These are phyloP conservation scores for Hyles vespertilio DNA, from an alignment of 1,140 invertebrate genomes.

Conservation along the genomic window DNA sequence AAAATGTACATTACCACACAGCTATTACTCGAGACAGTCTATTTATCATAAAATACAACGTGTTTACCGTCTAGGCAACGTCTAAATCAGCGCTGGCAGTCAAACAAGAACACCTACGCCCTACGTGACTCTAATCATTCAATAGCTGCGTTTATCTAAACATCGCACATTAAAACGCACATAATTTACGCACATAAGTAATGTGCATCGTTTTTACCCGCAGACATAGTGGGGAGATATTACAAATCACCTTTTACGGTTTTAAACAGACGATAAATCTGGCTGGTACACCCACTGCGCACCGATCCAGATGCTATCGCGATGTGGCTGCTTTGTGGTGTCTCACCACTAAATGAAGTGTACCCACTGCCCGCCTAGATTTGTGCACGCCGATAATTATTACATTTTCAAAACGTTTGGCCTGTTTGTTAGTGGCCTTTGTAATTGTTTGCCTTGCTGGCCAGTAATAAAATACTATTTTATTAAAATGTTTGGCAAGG, in stretches of 20 bases:
- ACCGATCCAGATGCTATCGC: slow-evolving; percentile 41
- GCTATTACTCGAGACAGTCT: too few species aligned
- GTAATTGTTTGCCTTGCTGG: background rate
- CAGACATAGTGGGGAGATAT: slow-evolving; percentile 23
- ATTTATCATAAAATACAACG: too few species aligned
- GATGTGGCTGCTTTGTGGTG: slow-evolving; percentile 47
- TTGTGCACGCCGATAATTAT: slow-evolving; percentile 47
- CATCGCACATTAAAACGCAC: too few species aligned
- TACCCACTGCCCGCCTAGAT: slow-evolving; percentile 42
- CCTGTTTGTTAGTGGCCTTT: background rate
- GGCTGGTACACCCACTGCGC: slow-evolving; percentile 45
- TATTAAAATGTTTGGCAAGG: too few species aligned
- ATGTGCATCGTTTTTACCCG: slow-evolving; percentile 9
- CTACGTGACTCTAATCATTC: too few species aligned
- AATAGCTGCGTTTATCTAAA: too few species aligned
- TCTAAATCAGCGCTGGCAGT: too few species aligned
- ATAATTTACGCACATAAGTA: slow-evolving; percentile 6
- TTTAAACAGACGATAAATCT: slow-evolving; percentile 50
- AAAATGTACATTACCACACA: too few species aligned
- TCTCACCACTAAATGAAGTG: slow-evolving; percentile 50
- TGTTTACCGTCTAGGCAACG: too few species aligned
- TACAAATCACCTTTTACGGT: slow-evolving; percentile 59
- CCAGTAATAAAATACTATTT: too few species aligned
- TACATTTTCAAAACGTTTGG: slow-evolving; percentile 37
- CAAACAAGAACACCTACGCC: too few species aligned